Conservation (phyloP, 2,113 vertebrate genomes). For the Irena cyanogastra region DNA sequence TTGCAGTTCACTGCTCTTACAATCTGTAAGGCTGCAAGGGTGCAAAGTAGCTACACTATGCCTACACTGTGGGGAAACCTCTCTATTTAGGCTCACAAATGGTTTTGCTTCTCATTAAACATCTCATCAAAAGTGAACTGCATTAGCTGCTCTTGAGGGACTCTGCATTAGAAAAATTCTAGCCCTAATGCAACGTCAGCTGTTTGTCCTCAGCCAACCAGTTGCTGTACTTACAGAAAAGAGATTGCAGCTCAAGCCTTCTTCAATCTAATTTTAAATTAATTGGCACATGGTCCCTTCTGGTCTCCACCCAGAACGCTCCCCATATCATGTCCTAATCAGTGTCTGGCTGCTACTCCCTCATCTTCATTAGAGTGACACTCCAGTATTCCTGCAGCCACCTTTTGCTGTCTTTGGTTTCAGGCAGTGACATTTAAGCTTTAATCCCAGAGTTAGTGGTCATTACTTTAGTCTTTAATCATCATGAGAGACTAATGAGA, state of each 20-base stretch:
- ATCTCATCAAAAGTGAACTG: neutral
- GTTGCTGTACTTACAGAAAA: neutral
- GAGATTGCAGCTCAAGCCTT: neutral
- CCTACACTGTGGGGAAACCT: neutral
- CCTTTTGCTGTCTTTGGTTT: neutral
- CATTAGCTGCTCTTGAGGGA: neutral
- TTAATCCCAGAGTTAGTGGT: conserved; percentile 17
- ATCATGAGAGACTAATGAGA: conserved; percentile 1
- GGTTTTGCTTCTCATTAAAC: neutral
- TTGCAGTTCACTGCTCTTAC: neutral
- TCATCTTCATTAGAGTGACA: neutral
- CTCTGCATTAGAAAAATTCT: neutral
- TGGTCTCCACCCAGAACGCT: neutral
- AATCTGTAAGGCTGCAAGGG: neutral
- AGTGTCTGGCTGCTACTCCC: neutral
- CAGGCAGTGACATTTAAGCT: conserved; percentile 30
- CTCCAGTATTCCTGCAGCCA: neutral
- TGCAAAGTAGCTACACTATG: neutral
- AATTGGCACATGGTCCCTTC: neutral
- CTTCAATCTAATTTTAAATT: neutral
- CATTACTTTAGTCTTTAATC: conserved; percentile 42
- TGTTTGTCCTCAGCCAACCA: neutral
- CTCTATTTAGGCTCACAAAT: neutral
- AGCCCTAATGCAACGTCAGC: neutral
- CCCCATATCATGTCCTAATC: neutral